These are phyloP conservation scores for Darevskia nairensis DNA, from an alignment of 2,797 vertebrate genomes.

Conservation along the genomic window DNA sequence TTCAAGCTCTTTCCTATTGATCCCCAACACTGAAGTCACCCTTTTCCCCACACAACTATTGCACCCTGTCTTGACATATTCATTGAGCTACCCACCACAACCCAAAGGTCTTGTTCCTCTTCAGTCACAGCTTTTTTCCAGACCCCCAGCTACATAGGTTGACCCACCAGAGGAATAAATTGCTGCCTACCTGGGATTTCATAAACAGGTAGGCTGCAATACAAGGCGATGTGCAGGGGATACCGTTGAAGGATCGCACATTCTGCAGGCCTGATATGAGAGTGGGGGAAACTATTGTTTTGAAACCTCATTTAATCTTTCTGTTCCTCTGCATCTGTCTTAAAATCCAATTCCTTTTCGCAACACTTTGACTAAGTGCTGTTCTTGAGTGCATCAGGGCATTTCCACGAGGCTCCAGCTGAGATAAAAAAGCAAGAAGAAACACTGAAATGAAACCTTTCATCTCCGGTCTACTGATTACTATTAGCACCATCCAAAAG, in stretches of 20 bases:
- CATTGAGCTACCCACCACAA: too few species aligned
- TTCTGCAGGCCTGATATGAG: too few species aligned
- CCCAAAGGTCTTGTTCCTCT: too few species aligned
- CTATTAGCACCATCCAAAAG: constrained; percentile 3
- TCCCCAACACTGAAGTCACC: too few species aligned
- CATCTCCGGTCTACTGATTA: constrained; percentile 19
- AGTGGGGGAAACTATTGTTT: rapidly evolving
- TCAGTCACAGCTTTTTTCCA: too few species aligned
- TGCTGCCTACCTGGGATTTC: too few species aligned
- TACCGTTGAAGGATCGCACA: background rate
- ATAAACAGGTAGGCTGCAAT: background rate
- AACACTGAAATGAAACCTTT: constrained; percentile 45
- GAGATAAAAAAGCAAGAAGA: constrained; percentile 35
- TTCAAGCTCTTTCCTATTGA: too few species aligned
- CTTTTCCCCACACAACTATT: too few species aligned
- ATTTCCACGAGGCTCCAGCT: constrained; percentile 7
- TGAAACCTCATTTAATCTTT: constrained; percentile 34
- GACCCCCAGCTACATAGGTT: background rate
- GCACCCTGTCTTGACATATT: too few species aligned
- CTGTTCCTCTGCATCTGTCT: background rate
- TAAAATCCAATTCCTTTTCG: background rate
- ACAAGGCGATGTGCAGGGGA: too few species aligned
- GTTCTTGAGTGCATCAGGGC: constrained; percentile 3
- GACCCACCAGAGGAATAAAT: background rate
- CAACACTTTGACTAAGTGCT: background rate